A percentile compares a stretch with the other conserved stretches of the same genome.
phyloP scores from a whole-genome alignment of 2,113 vertebrate genomes.

The Morone chrysops region DNA sequence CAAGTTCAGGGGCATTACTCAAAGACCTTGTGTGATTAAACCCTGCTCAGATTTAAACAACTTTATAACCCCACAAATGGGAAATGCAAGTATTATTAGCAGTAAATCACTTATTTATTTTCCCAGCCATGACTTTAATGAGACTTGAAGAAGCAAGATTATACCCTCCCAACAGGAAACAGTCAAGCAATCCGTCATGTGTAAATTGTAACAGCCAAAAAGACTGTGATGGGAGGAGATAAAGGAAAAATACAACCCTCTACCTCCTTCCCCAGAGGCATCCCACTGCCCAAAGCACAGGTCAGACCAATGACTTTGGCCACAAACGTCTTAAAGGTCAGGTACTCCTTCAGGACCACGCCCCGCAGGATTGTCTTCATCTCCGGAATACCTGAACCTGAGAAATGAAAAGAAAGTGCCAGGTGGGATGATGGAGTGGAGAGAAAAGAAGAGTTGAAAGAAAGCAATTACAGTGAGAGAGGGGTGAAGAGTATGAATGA shows the following conservation, averaged over 20 bases:
- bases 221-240: constrained; percentile 3
- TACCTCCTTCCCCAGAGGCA: constrained; percentile 99
- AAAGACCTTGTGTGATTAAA: constrained; percentile 31
- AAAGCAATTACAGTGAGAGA: constrained; percentile 64
- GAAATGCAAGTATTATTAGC: constrained; percentile 30
- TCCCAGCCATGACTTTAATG: constrained; percentile 33
- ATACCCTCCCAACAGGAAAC: constrained; percentile 13
- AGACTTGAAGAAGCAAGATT: constrained; percentile 17
- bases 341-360: constrained; percentile 97
- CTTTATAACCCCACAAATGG: constrained; percentile 29
- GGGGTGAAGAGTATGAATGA: constrained; percentile 54
- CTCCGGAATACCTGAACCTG: constrained; percentile 97
- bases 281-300: constrained; percentile 95
- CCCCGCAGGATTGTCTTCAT: constrained; percentile 99
- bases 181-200: constrained; percentile 24
- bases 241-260: constrained; percentile 32
- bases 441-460: constrained; percentile 49
- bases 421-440: constrained; percentile 56
- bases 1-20: constrained; percentile 27
- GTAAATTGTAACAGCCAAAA: constrained; percentile 17
- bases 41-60: constrained; percentile 31
- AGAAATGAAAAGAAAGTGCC: constrained; percentile 20
- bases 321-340: constrained; percentile 98
- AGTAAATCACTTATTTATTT: constrained; percentile 43
- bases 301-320: constrained; percentile 98